Evolutionary conservation across 2,113 vertebrate genomes (phyloP).

Genomic region (Arizona elegans): DNA sequence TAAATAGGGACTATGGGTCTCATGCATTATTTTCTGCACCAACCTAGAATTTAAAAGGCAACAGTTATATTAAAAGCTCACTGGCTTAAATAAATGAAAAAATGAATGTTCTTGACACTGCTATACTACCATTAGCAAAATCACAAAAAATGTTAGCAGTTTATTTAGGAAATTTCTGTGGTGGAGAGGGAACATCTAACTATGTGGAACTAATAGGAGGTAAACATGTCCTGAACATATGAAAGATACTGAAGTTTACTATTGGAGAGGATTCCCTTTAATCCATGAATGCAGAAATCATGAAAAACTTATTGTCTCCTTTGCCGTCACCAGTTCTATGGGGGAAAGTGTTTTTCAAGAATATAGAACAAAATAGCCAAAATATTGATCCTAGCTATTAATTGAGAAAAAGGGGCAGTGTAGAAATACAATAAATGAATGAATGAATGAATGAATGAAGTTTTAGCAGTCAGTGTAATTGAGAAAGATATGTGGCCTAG

Average conservation of each 20-base stretch:
- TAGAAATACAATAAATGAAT: not conserved
- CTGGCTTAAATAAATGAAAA: conserved; percentile 14
- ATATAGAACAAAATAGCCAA: not conserved
- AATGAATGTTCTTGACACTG: not conserved
- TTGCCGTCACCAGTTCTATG: not conserved
- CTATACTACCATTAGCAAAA: conserved; percentile 18
- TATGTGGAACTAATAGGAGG: not conserved
- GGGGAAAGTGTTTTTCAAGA: not conserved
- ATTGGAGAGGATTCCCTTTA: not conserved
- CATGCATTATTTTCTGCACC: not conserved
- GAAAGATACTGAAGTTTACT: not conserved
- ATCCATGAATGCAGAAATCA: not conserved
- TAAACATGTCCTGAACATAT: not conserved
- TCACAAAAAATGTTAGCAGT: not conserved
- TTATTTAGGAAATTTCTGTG: conserved; percentile 23
- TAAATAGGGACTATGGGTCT: not conserved
- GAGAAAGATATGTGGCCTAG: not conserved
- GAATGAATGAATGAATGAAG: no score
- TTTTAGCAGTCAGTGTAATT: not conserved
- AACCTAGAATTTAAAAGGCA: conserved; percentile 8
- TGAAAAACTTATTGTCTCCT: not conserved
- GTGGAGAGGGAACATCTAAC: not conserved
- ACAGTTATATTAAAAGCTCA: not conserved
- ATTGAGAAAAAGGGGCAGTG: not conserved
- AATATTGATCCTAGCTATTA: not conserved